Evolutionary conservation across 2,797 vertebrate species (phyloP).

Genomic region (Propithecus perrieri): DNA sequence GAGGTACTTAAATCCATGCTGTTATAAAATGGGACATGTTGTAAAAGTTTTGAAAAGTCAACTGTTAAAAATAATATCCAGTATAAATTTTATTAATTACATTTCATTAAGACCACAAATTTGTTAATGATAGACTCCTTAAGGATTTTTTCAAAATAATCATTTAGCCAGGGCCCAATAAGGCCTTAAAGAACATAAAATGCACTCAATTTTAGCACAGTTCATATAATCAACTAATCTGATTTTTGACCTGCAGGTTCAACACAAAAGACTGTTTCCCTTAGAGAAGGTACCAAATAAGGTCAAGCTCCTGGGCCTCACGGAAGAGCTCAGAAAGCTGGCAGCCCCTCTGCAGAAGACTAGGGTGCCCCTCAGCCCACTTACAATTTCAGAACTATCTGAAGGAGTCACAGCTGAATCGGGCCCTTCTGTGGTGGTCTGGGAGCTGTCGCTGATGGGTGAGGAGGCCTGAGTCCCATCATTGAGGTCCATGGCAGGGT

Average conservation of each 20-base stretch:
- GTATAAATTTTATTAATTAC: neutral
- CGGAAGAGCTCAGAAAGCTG: conserved; percentile 83
- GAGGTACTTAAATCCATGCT: neutral
- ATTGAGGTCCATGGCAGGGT: conserved; percentile 86
- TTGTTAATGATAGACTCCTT: neutral
- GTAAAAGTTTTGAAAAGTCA: neutral
- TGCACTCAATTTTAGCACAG: neutral
- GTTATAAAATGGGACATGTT: neutral
- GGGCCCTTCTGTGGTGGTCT: conserved; percentile 98
- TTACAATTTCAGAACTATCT: conserved; percentile 96
- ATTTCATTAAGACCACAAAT: neutral
- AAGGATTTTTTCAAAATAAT: neutral
- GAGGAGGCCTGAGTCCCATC: conserved; percentile 90
- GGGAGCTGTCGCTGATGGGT: conserved; percentile 96
- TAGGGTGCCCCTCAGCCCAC: conserved; percentile 85
- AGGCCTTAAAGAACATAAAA: neutral
- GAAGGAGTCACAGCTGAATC: conserved; percentile 98
- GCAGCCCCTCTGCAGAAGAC: conserved; percentile 85
- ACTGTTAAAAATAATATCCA: neutral
- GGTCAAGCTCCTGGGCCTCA: conserved; percentile 78
- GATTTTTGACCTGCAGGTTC: neutral
- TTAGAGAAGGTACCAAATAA: conserved; percentile 58
- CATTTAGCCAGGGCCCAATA: neutral
- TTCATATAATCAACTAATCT: neutral
- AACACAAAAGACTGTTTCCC: neutral